Base-by-base conservation (phyloP, 2,113 vertebrate genomes). In the Chroicocephalus ridibundus region DNA sequence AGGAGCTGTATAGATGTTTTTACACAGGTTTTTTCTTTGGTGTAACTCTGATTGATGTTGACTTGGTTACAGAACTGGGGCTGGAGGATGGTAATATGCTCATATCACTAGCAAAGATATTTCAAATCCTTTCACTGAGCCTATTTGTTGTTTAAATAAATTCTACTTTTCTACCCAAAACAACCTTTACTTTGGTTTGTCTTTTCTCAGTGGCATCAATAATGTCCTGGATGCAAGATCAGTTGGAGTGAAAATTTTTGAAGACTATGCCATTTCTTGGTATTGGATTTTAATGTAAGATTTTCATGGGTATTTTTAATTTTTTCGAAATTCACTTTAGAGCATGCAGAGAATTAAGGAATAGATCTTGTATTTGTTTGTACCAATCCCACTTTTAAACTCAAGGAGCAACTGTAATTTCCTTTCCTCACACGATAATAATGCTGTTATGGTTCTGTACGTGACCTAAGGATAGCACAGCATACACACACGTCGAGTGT, bases 281-380 rank as follows among this genome's bases (percentile, higher is more conserved):
- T 98, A 98, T 92, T 99, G 99, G 99, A 99, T 99, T 94, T 97
- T 99, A 93, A 97, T 99, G 99, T 99, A 98, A 99, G 99, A 92
- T 38, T 90, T 86, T 88, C 11, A 31, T 58, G 22, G 1, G 3
- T 81, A 36, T 61, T 86, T 72, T 76, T 72, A 47, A 4, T 76
- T 74, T 64, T 86, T 86, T 91, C 7, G 25, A 66, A 69, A 83
- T 38, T 69, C 7, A 42, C 29, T 69, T 93, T 57, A 36, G 42
- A 74, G 16, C 1, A 0, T 70, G 7, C 19, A 60, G 26, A 17
- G 27, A 74, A 64, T 61, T n/a, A 32, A 80, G 82, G 75, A 86
- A 36, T 15, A 57, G 17, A 42, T 65, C 3, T 17, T 54, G 4
- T 44, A 32, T 60, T 47, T 80, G 25, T 76, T 79, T 77, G 32